A percentile compares a stretch with the other conserved stretches of the same genome.
These are phyloP conservation scores for Dasyurus viverrinus DNA, from an alignment of 2,113 vertebrate species.

Conservation along the genomic window DNA sequence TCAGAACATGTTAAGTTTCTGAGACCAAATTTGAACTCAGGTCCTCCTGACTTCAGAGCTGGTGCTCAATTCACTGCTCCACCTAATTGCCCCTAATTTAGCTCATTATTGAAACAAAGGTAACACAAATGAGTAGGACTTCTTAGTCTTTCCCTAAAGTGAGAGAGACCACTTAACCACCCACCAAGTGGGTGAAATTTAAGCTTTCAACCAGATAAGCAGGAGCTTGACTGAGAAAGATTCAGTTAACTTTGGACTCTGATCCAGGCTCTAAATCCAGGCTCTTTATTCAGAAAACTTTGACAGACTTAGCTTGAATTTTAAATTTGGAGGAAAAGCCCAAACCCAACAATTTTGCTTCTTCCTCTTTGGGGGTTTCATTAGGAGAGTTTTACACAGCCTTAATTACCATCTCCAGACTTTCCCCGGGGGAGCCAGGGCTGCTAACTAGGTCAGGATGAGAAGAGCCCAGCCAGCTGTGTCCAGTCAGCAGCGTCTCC, in stretches of 20 bases:
- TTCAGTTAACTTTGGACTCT: neutral
- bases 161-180: neutral
- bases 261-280: neutral
- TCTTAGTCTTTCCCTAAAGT: neutral
- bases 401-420: constrained; percentile 32
- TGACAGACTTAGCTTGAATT: neutral
- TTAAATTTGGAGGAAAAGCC: constrained; percentile 29
- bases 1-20: too few species aligned
- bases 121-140: neutral
- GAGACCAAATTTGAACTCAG: too few species aligned
- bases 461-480: neutral
- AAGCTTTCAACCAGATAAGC: neutral
- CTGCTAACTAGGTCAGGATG: constrained; percentile 52
- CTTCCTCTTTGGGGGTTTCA: constrained; percentile 8
- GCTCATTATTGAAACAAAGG: neutral
- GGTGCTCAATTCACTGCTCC: too few species aligned
- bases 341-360: constrained; percentile 6
- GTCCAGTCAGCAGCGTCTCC: neutral
- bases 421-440: neutral
- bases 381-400: neutral
- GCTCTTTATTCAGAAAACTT: neutral
- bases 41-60: too few species aligned
- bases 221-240: neutral
- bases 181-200: neutral
- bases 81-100: too few species aligned